Conservation (phyloP, 2,113 vertebrate species). For the Rallus limicola region DNA sequence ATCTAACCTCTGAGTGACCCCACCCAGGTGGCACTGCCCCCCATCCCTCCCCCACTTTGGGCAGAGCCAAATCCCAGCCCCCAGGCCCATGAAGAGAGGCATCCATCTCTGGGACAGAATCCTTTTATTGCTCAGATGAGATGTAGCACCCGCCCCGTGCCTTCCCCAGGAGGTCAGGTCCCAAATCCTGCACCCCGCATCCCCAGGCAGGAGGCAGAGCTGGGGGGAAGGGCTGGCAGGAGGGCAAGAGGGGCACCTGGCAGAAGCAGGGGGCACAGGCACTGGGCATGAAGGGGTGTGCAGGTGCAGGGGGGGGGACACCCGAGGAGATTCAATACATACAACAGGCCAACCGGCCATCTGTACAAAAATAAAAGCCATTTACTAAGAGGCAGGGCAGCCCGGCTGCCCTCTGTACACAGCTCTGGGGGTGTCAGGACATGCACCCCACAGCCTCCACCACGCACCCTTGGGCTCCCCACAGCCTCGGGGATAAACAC, state of each 20-base stretch:
- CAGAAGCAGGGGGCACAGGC: background rate
- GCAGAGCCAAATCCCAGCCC: conserved; percentile 23
- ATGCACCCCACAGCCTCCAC: background rate
- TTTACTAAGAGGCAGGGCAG: conserved; percentile 54
- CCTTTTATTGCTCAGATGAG: conserved; percentile 58
- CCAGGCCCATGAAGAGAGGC: conserved; percentile 60
- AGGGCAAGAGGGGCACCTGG: background rate
- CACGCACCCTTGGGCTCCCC: background rate
- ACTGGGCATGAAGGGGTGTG: background rate
- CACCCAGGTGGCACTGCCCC: background rate
- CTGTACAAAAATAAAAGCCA: conserved; percentile 68
- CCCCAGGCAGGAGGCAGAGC: background rate
- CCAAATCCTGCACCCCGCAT: background rate
- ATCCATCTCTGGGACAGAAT: conserved; percentile 62
- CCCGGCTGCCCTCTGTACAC: conserved; percentile 55
- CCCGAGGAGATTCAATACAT: background rate
- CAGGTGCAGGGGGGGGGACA: background rate
- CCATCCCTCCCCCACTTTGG: background rate
- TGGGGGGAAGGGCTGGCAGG: background rate
- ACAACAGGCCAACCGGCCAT: background rate
- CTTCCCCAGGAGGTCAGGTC: background rate
- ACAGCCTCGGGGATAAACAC: background rate
- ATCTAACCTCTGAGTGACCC: background rate
- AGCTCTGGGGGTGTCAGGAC: background rate
- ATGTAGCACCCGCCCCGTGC: background rate